Evolutionary conservation across 2,888 invertebrate species (phyloP).

Genomic region (Ectemnius lituratus): DNA sequence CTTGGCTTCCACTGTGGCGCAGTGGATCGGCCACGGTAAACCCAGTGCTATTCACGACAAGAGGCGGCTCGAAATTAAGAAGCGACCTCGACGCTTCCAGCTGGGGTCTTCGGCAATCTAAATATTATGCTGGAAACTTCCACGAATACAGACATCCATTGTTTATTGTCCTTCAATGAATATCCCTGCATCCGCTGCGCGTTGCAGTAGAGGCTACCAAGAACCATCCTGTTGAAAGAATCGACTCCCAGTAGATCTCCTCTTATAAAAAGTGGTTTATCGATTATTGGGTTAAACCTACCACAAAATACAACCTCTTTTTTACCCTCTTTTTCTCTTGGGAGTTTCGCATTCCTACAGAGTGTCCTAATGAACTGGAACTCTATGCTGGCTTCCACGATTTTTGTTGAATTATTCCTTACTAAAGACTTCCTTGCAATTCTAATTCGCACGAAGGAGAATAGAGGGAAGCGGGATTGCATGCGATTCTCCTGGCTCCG

Average conservation of each 20-base stretch:
- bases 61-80: conserved; percentile 56
- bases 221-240: no score
- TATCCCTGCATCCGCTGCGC: conserved; percentile 6
- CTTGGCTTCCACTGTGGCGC: conserved; percentile 39
- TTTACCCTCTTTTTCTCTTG: no score
- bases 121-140: conserved; percentile 55
- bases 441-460: no score
- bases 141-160: conserved; percentile 54
- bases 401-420: no score
- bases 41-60: conserved; percentile 52
- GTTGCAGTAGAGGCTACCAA: not conserved
- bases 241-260: no score
- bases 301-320: no score
- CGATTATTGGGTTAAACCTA: no score
- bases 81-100: conserved; percentile 47
- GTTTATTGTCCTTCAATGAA: conserved; percentile 48
- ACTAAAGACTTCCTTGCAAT: no score
- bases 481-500: not conserved
- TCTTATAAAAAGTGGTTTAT: no score
- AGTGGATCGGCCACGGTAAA: conserved; percentile 42
- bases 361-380: no score
- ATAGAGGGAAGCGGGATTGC: not conserved
- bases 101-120: conserved; percentile 52
- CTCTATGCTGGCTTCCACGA: no score
- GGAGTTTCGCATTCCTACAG: no score